phyloP scores from a whole-genome alignment of 2,888 invertebrate genomes.

The Baronia brevicornis region DNA sequence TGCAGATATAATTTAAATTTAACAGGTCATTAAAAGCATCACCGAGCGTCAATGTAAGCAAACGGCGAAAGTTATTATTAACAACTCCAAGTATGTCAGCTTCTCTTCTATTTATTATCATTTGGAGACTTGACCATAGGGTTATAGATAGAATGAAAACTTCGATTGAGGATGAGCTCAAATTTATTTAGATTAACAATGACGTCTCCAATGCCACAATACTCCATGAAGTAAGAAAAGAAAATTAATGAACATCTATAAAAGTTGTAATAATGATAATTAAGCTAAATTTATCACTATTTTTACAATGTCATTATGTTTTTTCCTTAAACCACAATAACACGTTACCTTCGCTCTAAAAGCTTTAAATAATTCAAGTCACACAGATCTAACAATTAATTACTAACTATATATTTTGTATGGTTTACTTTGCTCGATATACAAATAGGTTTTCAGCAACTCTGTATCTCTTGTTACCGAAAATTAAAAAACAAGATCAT shows the following conservation, averaged over 20 bases:
- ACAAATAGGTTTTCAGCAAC: conserved; percentile 65
- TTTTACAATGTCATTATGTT: conserved; percentile 76
- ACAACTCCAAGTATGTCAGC: too few species aligned
- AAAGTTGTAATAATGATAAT: conserved; percentile 75
- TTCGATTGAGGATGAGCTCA: conserved; percentile 71
- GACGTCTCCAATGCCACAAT: conserved; percentile 74
- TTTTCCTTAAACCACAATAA: conserved; percentile 72
- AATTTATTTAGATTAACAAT: conserved; percentile 75
- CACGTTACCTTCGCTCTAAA: conserved; percentile 72
- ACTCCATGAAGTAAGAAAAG: conserved; percentile 74
- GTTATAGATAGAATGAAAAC: conserved; percentile 59
- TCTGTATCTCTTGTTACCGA: conserved; percentile 45
- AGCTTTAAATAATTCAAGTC: conserved; percentile 74
- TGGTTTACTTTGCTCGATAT: conserved; percentile 72
- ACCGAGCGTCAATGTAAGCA: not conserved
- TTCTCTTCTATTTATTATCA: too few species aligned
- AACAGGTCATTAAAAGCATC: conserved; percentile 4
- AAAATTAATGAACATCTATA: conserved; percentile 75
- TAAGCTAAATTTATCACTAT: conserved; percentile 75
- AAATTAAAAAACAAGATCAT: conserved; percentile 52
- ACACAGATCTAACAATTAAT: conserved; percentile 76
- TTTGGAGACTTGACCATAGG: conserved; percentile 29
- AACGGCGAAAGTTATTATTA: not conserved
- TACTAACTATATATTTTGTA: conserved; percentile 72
- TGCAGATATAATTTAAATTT: conserved; percentile 8